Conservation (phyloP, 2,888 invertebrate genomes). For the Byasa hedistus region DNA sequence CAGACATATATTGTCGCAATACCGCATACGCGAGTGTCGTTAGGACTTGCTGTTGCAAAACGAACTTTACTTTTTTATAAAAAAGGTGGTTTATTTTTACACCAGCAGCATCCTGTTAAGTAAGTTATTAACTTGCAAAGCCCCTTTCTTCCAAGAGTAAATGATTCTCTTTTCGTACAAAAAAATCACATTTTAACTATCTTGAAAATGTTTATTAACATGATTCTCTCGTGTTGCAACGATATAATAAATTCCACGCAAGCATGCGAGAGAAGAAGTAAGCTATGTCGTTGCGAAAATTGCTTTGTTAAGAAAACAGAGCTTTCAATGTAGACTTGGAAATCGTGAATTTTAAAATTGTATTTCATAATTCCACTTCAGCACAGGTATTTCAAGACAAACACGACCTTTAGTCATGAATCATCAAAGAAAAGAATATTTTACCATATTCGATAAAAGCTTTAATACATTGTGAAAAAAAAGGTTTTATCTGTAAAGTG, state of each 20-base stretch:
- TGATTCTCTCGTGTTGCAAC: background rate
- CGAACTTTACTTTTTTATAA: background rate
- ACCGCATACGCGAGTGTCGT: background rate
- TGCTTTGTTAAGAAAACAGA: too few relatives aligned
- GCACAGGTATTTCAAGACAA: too few relatives aligned
- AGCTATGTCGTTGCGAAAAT: too few relatives aligned
- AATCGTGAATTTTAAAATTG: too few relatives aligned
- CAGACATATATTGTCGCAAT: conserved; percentile 2
- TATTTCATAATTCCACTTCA: too few relatives aligned
- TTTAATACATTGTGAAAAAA: background rate
- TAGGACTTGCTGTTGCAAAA: background rate
- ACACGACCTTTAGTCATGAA: too few relatives aligned
- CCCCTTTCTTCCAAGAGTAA: background rate
- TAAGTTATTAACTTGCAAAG: conserved; percentile 6
- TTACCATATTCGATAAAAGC: too few relatives aligned
- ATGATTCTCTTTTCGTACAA: background rate
- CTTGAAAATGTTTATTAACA: background rate
- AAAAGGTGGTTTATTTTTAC: background rate
- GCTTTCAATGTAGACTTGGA: too few relatives aligned
- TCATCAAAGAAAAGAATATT: too few relatives aligned
- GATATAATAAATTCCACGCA: background rate
- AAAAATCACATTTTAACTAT: background rate
- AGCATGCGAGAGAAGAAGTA: too few relatives aligned
- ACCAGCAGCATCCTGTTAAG: background rate
- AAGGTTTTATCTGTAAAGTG: background rate